Evolutionary conservation across 2,888 invertebrate genomes (phyloP), one percentile per base, ranked within the genome.

Genomic region (Acronicta alni): DNA sequence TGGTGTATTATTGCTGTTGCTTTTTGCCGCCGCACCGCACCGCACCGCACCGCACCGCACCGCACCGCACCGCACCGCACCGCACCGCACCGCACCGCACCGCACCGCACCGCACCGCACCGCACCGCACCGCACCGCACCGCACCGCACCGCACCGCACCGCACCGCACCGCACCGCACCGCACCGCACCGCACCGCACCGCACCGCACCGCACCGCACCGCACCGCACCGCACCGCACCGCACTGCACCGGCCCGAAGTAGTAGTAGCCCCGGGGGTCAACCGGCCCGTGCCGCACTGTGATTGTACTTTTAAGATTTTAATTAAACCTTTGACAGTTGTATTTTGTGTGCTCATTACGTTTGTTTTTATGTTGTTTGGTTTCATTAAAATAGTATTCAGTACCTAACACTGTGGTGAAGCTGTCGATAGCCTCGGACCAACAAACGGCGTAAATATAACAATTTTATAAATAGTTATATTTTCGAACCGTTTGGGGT

Each of bases 251-350:
- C 38, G 30, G 35, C 9, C 20, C 18, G 4, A 41, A 10, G n/a
- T 10, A 16, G n/a, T 10, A 16, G n/a, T 15, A 15, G 26, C 51
- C 39, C 18, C 3, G 42, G 26, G 39, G 49, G 20, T 12, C 15
- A 10, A 32, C 39, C 14, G 3, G 17, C 18, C 30, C 26, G 32
- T 14, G 9, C 45, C 9, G 12, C 12, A 32, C 5, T 12, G 26
- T 17, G 32, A 49, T 23, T 60, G 45, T 32, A 63, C 39, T 52
- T 63, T 63, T 12, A 46, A 35, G 16, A 55, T 58, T 70, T 73
- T 63, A 68, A 73, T 68, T 43, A 62, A 52, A 69, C 23, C 32
- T 7, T n/a, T 49, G 20, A 35, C 26, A 7, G 37, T 46, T 54
- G 30, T 39, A 38, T 16, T 15, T 2, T 10, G 12, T 42, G n/a